phyloP scores from a whole-genome alignment of 2,797 vertebrate species.

The Coranthus polyacanthus region DNA sequence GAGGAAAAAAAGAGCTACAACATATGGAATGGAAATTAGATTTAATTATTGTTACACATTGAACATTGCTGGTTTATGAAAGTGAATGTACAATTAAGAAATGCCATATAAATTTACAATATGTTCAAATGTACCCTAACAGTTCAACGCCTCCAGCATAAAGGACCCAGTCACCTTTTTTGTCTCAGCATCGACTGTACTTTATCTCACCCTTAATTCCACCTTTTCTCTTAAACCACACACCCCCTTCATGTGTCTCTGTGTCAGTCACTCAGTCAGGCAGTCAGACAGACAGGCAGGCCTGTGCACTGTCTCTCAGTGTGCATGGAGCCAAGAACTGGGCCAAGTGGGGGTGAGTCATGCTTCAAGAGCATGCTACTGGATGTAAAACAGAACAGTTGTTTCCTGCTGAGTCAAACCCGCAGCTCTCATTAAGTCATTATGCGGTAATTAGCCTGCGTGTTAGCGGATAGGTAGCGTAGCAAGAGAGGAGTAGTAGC shows the following conservation, averaged over 20 bases:
- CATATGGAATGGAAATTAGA: not conserved
- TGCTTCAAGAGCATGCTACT: constrained; percentile 71
- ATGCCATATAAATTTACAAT: not conserved
- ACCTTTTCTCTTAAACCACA: constrained; percentile 47
- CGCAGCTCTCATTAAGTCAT: constrained; percentile 81
- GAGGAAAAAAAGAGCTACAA: too few relatives aligned
- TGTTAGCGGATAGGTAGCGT: constrained; percentile 75
- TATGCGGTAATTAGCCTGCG: constrained; percentile 76
- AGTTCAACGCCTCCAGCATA: not conserved
- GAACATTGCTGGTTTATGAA: not conserved
- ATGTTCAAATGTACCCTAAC: not conserved
- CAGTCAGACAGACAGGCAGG: constrained; percentile 35
- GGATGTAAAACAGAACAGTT: constrained; percentile 80
- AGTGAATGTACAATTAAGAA: not conserved
- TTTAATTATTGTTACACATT: not conserved
- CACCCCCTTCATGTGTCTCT: constrained; percentile 10
- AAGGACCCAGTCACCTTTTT: constrained; percentile 8
- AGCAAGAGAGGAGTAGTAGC: constrained; percentile 43
- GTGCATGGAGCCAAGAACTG: constrained; percentile 43
- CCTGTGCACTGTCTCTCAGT: constrained; percentile 48
- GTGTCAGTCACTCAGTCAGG: constrained; percentile 53
- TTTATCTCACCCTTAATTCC: constrained; percentile 44
- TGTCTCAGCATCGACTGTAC: constrained; percentile 22
- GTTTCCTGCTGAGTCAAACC: constrained; percentile 83
- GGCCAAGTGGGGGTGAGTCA: constrained; percentile 76